Evolutionary conservation across 2,113 vertebrate species (phyloP), one percentile per base, ranked within the genome.

Genomic region (Tenrec ecaudatus): DNA sequence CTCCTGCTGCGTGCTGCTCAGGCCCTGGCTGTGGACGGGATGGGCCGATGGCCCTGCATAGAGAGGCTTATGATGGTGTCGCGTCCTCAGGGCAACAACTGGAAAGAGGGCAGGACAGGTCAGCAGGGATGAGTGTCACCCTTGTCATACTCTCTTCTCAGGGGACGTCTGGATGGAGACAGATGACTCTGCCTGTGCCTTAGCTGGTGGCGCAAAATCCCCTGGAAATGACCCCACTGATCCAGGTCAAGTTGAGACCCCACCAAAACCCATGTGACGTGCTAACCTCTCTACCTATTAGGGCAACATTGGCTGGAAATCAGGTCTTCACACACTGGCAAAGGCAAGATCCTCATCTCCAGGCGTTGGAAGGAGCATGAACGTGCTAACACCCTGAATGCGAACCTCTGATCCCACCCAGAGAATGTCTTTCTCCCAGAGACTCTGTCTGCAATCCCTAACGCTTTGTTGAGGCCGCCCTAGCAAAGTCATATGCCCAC

Each of bases 71-170:
- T 4, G 38, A n/a, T n/a, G n/a, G n/a, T n/a, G n/a, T n/a, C n/a
- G n/a, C n/a, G n/a, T n/a, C n/a, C 22, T 12, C 3, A 40, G 2
- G 40, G 40, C 76, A 16, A 9, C 29, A 33, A 81, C 76, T 9
- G 0, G 68, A 16, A n/a, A 0, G 0, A 57, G 58, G 29, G 22
- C 82, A 20, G 58, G 57, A 23, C 27, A 86, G 75, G 33, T 17
- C 19, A 64, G 12, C 16, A 12, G 27, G 4, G 0, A 27, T 3
- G 0, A 1, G 75, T 10, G 0, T 22, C 27, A 12, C 25, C 27
- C 82, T 12, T 29, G 60, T 22, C 23, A 87, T 47, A 38, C 3
- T 78, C 60, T 81, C 82, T 68, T 71, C 53, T 27, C 81, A 12
- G 19, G 69, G 20, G 66, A 58, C 2, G 2, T 27, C 47, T 3